Evolutionary conservation across 2,888 invertebrate genomes (phyloP).

Genomic region (Eurois occulta): DNA sequence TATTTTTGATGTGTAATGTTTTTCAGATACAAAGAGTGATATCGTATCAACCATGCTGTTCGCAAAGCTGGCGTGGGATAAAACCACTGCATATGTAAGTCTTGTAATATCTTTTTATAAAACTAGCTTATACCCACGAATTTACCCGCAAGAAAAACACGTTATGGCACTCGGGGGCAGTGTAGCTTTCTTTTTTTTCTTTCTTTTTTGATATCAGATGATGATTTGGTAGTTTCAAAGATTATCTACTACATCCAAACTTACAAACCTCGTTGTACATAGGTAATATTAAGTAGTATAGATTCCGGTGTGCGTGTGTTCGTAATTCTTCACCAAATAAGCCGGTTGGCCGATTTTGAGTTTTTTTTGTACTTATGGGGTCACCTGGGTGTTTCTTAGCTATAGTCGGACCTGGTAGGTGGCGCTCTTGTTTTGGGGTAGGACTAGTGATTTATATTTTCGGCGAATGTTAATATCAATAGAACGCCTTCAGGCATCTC

Average conservation of each 20-base stretch:
- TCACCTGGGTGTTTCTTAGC: neutral
- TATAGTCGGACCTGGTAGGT: neutral
- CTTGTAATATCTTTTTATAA: neutral
- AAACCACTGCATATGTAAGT: slow-evolving; percentile 9
- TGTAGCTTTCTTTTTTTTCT: no score
- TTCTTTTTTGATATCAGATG: no score
- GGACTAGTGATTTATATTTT: no score
- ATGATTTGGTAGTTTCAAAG: no score
- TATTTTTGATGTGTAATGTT: neutral
- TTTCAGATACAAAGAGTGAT: slow-evolving; percentile 12
- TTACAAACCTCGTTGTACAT: no score
- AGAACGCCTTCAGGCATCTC: no score
- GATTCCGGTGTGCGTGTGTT: no score
- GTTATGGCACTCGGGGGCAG: no score
- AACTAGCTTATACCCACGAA: neutral
- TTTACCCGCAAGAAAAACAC: neutral
- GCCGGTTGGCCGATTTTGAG: neutral
- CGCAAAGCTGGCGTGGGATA: slow-evolving; percentile 10
- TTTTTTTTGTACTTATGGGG: neutral
- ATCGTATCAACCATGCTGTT: slow-evolving; percentile 2
- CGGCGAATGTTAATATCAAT: neutral
- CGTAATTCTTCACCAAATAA: no score
- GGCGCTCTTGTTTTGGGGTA: neutral
- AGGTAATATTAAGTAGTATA: no score
- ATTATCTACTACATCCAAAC: no score